Evolutionary conservation across 2,888 invertebrate genomes (phyloP), one percentile per base, ranked within the genome.

Genomic region (Scelioninae gen. 2): DNA sequence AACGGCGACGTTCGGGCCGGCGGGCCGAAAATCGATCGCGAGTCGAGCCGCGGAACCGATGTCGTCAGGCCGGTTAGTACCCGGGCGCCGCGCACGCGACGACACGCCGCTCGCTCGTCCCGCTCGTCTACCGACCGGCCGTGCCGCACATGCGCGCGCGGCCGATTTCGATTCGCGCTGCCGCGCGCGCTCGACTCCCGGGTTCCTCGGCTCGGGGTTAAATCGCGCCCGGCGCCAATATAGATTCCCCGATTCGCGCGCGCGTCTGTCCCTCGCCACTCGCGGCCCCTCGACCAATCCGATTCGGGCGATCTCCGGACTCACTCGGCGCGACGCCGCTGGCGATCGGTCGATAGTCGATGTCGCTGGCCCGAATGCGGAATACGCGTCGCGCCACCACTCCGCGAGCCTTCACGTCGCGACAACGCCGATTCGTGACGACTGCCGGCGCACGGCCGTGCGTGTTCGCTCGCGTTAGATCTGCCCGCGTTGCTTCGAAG

Each of bases 281-380:
- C 58, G 48, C 43, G 37, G 71, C 50, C 64, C 64, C 46, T 53
- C 69, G 74, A 69, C 76, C 73, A 76, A 72, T 67, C 75, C 71
- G 64, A 72, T 75, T 63, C 74, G 55, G 68, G 61, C 55, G 64
- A 74, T 60, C 60, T 68, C 35, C 68, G 63, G 61, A 55, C 63
- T 25, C 16, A 53, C 50, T 60, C 48, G 74, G 61, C 61, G 58
- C 68, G 53, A 39, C 63, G 69, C 64, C 41, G 72, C 43, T 67
- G 58, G 65, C 58, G 75, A 70, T 71, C 73, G 75, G 75, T 71
- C 60, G 73, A 73, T 76, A 76, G 75, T 76, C 73, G 68, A 73
- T 70, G 70, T 58, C 60, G 72, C 72, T 48, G 39, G 41, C 43
- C 35, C 43, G 41, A 33, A 15, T 16, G 41, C 63, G 43, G 35